Evolutionary conservation across 2,888 invertebrate species (phyloP), one percentile per base, ranked within the genome.

Genomic region (Rhingia campestris): DNA sequence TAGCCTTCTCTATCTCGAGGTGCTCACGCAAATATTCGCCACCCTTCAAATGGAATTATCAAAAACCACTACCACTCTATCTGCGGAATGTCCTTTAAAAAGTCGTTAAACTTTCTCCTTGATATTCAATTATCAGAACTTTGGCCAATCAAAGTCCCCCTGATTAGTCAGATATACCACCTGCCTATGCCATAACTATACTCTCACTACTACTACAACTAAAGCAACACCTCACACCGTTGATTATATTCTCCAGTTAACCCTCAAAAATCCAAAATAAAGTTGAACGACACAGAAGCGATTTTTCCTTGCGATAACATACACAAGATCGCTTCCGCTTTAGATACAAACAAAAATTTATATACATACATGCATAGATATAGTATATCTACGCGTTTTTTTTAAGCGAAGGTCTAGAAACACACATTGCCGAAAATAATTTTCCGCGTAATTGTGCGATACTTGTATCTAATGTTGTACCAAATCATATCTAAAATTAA

Each of bases 221-320:
- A n/a, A 33, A 43, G 4, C 10, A 39, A 41, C 10, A 41, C 43
- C 10, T 14, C 10, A 49, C 6, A 12, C 6, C 22, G 35, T 14
- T 32, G 32, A 37, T 49, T 37, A 47, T 70, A 45, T 47, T 73
- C 67, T 74, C 63, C 41, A 79, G 73, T 79, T 79, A 82, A 74
- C 82, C 82, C 82, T 73, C 73, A 82, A 79, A 79, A 73, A 49
- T 73, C 77, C 33, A 73, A 69, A 70, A 53, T 32, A 63, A 73
- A 82, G 82, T 82, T 82, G 73, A 82, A 82, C 63, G 82, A 82
- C 82, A 69, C 79, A 73, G 56, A 64, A 73, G 69, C 73, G 67
- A 69, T 69, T 79, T 82, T 79, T 82, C 79, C 82, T 82, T 74
- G 82, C 32, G 43, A 73, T 67, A 66, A 51, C 14, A 39, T 35